Evolutionary conservation across 2,113 vertebrate species (phyloP), one percentile per base, ranked within the genome.

Genomic region (Gadus macrocephalus): DNA sequence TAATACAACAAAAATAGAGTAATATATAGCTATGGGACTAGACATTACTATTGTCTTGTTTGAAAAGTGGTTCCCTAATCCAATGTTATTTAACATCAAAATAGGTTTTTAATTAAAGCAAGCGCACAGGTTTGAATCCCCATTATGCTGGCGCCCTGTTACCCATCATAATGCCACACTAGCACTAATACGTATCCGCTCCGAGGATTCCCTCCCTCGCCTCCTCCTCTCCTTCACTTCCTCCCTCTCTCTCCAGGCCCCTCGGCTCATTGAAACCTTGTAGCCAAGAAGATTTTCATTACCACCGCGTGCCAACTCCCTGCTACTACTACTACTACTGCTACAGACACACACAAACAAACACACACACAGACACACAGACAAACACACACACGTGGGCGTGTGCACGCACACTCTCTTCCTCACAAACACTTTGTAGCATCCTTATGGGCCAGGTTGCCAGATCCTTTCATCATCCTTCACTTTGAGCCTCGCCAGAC

Each of bases 391-490:
- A 49, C 17, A 15, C 56, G 49, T n/a, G 56, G 68, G 6, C 25
- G 19, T 25, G 49, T 72, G 64, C 70, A 4, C 72, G 74, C 62
- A 0, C 53, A 62, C 22, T 77, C 61, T 75, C 70, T 59, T 27
- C 55, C 56, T 71, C 67, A 56, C 56, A 56, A 58, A 73, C 66
- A 62, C 58, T 64, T 35, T 53, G 9, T 27, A 9, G 22, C 20
- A 53, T 62, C 61, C 53, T 22, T 31, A 72, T 55, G 71, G 58
- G 76, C 20, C 15, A n/a, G 63, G 53, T 56, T 56, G 83, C 75
- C 75, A 74, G 68, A 73, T 71, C 79, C 72, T 81, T 84, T 86
- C 73, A 78, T 25, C 66, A 77, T 78, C 63, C 31, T 77, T 70
- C 69, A 78, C 77, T 77, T 64, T 19, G 67, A 74, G 73, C 58